Base-by-base conservation (phyloP, 2,797 vertebrate genomes). In the Pangasius djambal region DNA sequence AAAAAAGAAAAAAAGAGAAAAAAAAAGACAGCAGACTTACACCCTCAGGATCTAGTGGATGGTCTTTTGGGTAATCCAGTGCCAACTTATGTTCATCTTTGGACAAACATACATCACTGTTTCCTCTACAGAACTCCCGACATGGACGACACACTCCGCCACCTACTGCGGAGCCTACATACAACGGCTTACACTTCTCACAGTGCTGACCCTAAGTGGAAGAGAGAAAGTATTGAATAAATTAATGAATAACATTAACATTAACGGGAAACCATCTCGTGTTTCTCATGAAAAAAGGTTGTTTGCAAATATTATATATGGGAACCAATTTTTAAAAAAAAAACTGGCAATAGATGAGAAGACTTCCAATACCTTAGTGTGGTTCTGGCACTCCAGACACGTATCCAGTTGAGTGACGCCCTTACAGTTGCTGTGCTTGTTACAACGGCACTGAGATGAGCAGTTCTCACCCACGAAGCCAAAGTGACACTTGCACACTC, bases 401-500 rank as follows among this genome's bases (percentile, higher is more conserved):
- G 95, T 92, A 89, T 98, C 97, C 0, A 95, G 97, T 0, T 96
- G 95, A 86, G 93, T 96, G 3, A 97, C 96, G 0, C 97, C 96
- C 0, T 94, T 96, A 10, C 98, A 98, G 94, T 99, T 97, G 89
- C 98, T 99, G 93, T 99, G 98, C 86, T 97, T 97, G 93, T 99
- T 99, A 94, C 98, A 99, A 90, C 95, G 97, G 92, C 98, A 99
- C 92, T 97, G 97, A 0, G 97, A 96, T 1, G 98, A 98, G 92
- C 98, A 99, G 95, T 98, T 98, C 69, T 96, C 96, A 6, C 98
- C 98, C 0, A 98, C 97, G 20, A 98, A 98, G 84, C 97, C 98
- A 37, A 99, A 99, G 92, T 98, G 97, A 92, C 98, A 98, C 87
- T 94, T 96, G 91, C 98, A 99, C 55, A 96, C 94, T 86, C 98